phyloP scores from a whole-genome alignment of 2,797 vertebrate genomes.

The Chaetodon trifasciatus region DNA sequence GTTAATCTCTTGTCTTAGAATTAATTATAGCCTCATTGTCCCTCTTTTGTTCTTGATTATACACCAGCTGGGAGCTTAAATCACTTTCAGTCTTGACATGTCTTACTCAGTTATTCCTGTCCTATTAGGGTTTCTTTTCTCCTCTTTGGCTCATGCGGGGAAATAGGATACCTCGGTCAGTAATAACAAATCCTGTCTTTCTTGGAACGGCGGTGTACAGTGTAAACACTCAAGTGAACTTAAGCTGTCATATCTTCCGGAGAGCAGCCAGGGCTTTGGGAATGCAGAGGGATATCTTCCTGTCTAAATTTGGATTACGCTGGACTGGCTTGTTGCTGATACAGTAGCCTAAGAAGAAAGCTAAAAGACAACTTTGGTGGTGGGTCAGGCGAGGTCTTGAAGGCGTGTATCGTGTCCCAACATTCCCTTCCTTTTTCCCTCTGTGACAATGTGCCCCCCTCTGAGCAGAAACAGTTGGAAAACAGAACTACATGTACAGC shows the following conservation, averaged over 20 bases:
- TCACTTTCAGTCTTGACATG: slow-evolving; percentile 50
- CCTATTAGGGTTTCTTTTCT: slow-evolving; percentile 58
- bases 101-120: slow-evolving; percentile 63
- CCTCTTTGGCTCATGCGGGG: slow-evolving; percentile 59
- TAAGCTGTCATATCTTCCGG: slow-evolving; percentile 64
- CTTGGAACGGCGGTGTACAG: slow-evolving; percentile 80
- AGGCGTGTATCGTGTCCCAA: slow-evolving; percentile 28
- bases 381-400: slow-evolving; percentile 25
- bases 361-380: slow-evolving; percentile 2
- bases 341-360: slow-evolving; percentile 21
- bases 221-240: slow-evolving; percentile 74
- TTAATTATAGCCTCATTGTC: slow-evolving; percentile 29
- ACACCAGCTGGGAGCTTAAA: slow-evolving; percentile 43
- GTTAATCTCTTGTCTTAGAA: slow-evolving; percentile 19
- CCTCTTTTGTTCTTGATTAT: slow-evolving; percentile 36
- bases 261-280: slow-evolving; percentile 17
- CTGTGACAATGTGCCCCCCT: slow-evolving; percentile 55
- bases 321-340: slow-evolving; percentile 23
- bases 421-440: slow-evolving; percentile 56
- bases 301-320: slow-evolving; percentile 48
- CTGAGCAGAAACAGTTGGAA: slow-evolving; percentile 27
- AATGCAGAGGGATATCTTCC: slow-evolving; percentile 35
- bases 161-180: slow-evolving; percentile 68
- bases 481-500: not conserved
- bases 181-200: slow-evolving; percentile 79